phyloP scores from a whole-genome alignment of 2,113 vertebrate genomes.

The Saimiri boliviensis region DNA sequence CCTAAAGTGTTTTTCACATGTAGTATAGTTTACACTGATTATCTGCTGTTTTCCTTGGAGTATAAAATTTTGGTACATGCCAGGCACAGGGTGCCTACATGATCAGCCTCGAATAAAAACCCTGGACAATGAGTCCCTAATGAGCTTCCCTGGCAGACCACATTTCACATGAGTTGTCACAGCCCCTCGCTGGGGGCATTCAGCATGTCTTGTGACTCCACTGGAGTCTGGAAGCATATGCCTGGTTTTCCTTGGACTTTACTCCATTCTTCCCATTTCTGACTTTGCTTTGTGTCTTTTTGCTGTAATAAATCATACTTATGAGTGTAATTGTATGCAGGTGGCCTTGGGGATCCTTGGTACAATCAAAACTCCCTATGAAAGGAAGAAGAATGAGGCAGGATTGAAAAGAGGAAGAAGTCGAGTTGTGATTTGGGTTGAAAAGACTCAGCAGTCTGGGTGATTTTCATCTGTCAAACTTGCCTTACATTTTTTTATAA shows the following conservation, averaged over 20 bases:
- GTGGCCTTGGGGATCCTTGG: neutral
- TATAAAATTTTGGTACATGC: neutral
- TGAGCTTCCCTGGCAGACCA: neutral
- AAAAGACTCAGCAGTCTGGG: neutral
- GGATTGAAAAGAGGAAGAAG: neutral
- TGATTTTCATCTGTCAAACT: neutral
- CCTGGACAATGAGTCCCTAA: neutral
- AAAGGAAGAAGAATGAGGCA: neutral
- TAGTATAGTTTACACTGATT: neutral
- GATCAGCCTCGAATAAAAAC: neutral
- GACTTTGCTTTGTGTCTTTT: neutral
- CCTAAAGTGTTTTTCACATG: neutral
- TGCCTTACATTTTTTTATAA: neutral
- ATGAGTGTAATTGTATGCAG: neutral
- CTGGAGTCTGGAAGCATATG: neutral
- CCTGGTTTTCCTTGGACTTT: neutral
- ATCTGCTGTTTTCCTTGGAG: neutral
- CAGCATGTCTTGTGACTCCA: accelerated
- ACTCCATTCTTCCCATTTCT: neutral
- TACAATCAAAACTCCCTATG: neutral
- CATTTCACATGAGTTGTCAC: neutral
- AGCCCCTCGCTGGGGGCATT: accelerated
- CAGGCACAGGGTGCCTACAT: neutral
- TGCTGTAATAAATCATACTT: neutral
- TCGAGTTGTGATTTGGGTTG: accelerated